Evolutionary conservation across 2,888 invertebrate species (phyloP).

Genomic region (Eugnorisma glareosa): DNA sequence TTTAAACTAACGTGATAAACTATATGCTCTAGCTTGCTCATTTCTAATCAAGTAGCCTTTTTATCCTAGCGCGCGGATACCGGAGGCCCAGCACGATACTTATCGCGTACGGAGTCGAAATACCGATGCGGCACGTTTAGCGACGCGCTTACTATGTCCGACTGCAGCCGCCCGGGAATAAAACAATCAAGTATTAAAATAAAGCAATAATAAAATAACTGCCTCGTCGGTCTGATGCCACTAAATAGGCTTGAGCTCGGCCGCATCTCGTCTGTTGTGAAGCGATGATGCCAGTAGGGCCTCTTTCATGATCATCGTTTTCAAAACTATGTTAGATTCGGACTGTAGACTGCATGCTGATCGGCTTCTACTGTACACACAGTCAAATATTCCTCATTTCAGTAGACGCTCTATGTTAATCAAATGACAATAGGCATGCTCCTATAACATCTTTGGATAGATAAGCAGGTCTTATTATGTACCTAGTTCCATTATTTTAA

Average conservation of each 20-base stretch:
- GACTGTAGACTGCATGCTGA: neutral
- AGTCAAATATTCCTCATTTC: neutral
- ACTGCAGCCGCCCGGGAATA: slow-evolving; percentile 76
- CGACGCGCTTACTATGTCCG: slow-evolving; percentile 84
- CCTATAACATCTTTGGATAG: neutral
- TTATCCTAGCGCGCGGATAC: slow-evolving; percentile 55
- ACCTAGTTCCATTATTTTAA: neutral
- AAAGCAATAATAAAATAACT: neutral
- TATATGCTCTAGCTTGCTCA: neutral
- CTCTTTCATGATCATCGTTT: neutral
- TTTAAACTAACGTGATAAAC: neutral
- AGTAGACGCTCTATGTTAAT: too few species aligned
- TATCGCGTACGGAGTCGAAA: slow-evolving; percentile 84
- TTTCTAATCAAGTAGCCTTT: neutral
- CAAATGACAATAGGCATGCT: neutral
- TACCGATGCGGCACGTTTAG: slow-evolving; percentile 86
- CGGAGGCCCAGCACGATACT: slow-evolving; percentile 55
- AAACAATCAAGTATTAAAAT: slow-evolving; percentile 51
- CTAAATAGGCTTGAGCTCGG: too few species aligned
- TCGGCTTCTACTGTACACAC: neutral
- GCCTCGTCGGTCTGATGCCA: neutral
- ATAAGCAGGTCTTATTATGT: neutral
- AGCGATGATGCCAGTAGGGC: neutral
- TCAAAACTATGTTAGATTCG: neutral
- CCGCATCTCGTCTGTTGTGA: neutral